Conservation (phyloP, 30 jellyfish, hydroid and myxozoan species). For the Turritopsis dohrnii region DNA sequence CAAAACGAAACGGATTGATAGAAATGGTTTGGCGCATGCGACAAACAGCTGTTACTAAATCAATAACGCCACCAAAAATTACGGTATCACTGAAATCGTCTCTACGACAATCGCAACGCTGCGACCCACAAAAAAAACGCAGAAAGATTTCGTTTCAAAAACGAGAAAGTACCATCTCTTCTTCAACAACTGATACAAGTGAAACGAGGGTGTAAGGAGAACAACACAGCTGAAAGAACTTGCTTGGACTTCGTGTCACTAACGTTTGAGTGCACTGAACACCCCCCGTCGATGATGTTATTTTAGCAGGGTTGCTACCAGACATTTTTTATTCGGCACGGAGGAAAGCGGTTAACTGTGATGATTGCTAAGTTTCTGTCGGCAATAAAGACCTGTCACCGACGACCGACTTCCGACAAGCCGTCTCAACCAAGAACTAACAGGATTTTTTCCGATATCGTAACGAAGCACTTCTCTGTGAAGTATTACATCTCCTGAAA, state of each 20-base stretch:
- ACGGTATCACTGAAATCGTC: not conserved
- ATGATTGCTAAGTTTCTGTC: no score
- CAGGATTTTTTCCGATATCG: not conserved
- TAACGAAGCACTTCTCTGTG: not conserved
- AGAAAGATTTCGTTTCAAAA: not conserved
- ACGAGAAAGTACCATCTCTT: not conserved
- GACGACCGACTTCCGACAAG: not conserved
- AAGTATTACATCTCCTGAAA: not conserved
- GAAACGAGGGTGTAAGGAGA: not conserved
- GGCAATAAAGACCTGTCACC: no score
- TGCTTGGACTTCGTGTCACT: no score
- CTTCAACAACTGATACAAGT: no score
- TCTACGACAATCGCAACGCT: not conserved
- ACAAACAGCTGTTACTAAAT: not conserved
- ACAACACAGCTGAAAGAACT: no score
- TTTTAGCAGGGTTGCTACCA: no score
- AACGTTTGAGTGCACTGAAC: no score
- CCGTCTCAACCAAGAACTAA: not conserved
- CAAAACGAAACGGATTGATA: not conserved
- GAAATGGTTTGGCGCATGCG: not conserved
- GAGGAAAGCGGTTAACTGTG: no score
- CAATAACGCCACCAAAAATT: not conserved
- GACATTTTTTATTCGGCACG: no score
- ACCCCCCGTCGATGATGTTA: no score
- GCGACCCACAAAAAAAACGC: not conserved